phyloP scores from a whole-genome alignment of 2,113 vertebrate genomes.

The Odocoileus virginianus region DNA sequence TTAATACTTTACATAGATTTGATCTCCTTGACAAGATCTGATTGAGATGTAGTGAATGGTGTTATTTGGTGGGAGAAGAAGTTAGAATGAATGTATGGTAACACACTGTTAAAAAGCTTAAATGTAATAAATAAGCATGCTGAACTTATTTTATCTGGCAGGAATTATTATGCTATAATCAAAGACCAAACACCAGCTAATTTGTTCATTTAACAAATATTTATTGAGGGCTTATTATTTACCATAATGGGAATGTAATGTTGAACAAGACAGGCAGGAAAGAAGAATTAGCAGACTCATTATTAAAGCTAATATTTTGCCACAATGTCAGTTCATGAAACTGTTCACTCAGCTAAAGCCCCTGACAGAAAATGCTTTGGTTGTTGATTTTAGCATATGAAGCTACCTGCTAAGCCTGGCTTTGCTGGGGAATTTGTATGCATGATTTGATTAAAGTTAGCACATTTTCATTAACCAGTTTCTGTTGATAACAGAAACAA shows the following conservation, averaged over 20 bases:
- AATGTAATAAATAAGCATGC: background rate
- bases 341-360: background rate
- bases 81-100: background rate
- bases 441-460: background rate
- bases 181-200: background rate
- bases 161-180: background rate
- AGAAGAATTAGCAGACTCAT: conserved; percentile 52
- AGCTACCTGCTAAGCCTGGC: background rate
- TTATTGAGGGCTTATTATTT: background rate
- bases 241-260: background rate
- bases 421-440: background rate
- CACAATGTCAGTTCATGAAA: conserved; percentile 15
- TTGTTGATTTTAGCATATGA: background rate
- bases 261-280: conserved; percentile 15
- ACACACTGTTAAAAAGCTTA: conserved; percentile 10
- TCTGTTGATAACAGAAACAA: background rate
- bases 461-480: background rate
- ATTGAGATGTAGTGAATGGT: background rate
- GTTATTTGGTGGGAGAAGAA: background rate
- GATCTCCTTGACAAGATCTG: background rate
- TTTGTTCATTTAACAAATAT: background rate
- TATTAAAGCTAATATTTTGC: conserved; percentile 44
- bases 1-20: background rate
- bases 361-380: background rate
- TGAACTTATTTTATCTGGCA: background rate